Evolutionary conservation across 2,888 invertebrate species (phyloP).

Genomic region (Rugalucina vietnamica): DNA sequence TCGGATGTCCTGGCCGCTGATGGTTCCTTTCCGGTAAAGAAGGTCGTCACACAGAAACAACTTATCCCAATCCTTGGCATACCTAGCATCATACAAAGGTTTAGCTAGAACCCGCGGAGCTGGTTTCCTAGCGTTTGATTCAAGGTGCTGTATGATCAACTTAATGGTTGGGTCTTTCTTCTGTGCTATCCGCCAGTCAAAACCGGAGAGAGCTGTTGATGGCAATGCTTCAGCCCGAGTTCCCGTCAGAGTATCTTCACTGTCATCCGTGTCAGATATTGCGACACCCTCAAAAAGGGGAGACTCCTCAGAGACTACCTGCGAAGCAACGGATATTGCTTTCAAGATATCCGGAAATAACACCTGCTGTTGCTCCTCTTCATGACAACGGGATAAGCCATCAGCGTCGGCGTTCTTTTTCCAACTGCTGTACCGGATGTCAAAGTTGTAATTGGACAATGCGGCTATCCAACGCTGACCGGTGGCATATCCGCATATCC

Average conservation of each 20-base stretch:
- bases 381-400: not conserved
- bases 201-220: not conserved
- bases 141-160: too few species aligned
- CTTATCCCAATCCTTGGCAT: not conserved
- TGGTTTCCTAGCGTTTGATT: not conserved
- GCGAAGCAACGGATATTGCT: not conserved
- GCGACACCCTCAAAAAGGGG: not conserved
- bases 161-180: too few species aligned
- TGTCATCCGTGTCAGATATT: not conserved
- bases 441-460: too few species aligned
- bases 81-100: not conserved
- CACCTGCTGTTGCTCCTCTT: not conserved
- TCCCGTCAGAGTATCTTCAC: not conserved
- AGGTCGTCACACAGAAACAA: not conserved
- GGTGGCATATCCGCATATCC: not conserved
- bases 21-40: not conserved
- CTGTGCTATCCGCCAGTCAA: not conserved
- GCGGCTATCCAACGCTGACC: too few species aligned
- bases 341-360: not conserved
- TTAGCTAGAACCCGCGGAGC: not conserved
- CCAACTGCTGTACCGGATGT: not conserved
- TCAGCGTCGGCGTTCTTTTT: not conserved
- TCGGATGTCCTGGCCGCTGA: not conserved
- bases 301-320: not conserved
- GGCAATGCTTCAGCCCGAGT: not conserved